phyloP scores from a whole-genome alignment of 2,797 vertebrate species.

The Tenualosa ilisha region DNA sequence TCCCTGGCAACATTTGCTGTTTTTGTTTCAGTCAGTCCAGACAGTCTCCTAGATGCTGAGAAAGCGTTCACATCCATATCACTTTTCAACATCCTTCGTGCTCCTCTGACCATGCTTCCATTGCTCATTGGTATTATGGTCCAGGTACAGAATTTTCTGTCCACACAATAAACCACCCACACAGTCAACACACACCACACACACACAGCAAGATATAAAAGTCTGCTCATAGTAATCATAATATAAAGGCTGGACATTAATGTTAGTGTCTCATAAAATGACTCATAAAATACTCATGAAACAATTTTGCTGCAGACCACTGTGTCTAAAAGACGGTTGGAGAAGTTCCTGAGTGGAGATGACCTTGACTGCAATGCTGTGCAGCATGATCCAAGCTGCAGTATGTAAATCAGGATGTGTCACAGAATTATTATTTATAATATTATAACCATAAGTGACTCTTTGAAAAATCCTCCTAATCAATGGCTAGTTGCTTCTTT shows the following conservation, averaged over 20 bases:
- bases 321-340: constrained; percentile 83
- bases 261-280: not conserved
- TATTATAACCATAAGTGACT: too few relatives aligned
- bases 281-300: not conserved
- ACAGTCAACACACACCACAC: too few relatives aligned
- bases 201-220: not conserved
- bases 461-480: too few relatives aligned
- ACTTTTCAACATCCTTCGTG: constrained; percentile 93
- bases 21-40: constrained; percentile 77
- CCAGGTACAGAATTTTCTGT: constrained; percentile 75
- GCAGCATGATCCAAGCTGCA: constrained; percentile 59
- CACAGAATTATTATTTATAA: not conserved
- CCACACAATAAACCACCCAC: not conserved
- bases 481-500: too few relatives aligned
- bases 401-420: not conserved
- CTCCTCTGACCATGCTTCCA: constrained; percentile 85
- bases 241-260: too few relatives aligned
- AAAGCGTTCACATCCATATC: constrained; percentile 96
- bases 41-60: constrained; percentile 83
- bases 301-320: constrained; percentile 65
- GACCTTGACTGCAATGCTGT: constrained; percentile 83
- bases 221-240: too few relatives aligned
- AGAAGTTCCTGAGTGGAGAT: constrained; percentile 85
- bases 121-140: constrained; percentile 83
- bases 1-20: constrained; percentile 88